Evolutionary conservation across 2,888 invertebrate genomes (phyloP).

Genomic region (Ochropleura leucogaster): DNA sequence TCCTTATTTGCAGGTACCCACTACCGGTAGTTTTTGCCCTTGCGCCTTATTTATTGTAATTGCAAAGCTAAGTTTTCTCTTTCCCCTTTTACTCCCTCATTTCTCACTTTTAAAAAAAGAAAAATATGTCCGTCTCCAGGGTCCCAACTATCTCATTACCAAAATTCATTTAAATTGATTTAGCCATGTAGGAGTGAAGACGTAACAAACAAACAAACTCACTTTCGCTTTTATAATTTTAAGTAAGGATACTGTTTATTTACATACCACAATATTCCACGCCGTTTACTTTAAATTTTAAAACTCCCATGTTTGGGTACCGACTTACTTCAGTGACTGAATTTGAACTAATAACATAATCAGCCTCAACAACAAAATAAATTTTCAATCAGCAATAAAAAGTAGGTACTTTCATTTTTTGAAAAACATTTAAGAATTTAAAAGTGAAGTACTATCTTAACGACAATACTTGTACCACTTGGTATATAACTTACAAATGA

Average conservation of each 20-base stretch:
- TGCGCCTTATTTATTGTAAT: too few species aligned
- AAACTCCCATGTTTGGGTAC: conserved; percentile 33
- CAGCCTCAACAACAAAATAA: not conserved
- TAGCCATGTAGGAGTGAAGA: too few species aligned
- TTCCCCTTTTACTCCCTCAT: too few species aligned
- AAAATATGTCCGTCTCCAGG: too few species aligned
- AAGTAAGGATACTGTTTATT: not conserved
- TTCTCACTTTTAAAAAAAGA: too few species aligned
- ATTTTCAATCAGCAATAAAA: not conserved
- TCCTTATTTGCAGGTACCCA: too few species aligned
- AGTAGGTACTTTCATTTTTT: not conserved
- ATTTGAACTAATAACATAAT: not conserved
- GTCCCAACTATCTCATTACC: too few species aligned
- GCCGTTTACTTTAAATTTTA: conserved; percentile 59
- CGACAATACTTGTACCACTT: not conserved
- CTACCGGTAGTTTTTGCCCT: too few species aligned
- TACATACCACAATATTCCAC: conserved; percentile 52
- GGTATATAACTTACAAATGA: not conserved
- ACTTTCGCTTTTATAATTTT: too few species aligned
- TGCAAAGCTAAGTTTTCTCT: too few species aligned
- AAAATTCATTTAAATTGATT: too few species aligned
- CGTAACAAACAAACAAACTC: too few species aligned
- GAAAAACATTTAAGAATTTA: not conserved
- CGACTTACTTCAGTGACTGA: not conserved
- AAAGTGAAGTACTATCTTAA: conserved; percentile 12